phyloP scores from a whole-genome alignment of 2,888 invertebrate genomes.

The Carcina quercana region DNA sequence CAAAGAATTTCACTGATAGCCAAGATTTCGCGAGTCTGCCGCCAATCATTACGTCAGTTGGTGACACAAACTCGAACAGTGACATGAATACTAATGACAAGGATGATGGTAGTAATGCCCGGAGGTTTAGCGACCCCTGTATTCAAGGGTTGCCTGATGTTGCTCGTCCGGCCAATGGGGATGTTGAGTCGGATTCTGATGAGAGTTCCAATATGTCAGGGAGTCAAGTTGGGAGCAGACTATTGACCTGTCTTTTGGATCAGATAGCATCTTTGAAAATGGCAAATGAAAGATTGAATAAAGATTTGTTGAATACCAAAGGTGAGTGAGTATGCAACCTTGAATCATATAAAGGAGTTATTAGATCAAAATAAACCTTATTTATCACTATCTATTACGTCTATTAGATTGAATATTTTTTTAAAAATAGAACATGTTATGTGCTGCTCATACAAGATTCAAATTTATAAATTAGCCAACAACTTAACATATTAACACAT shows the following conservation, averaged over 20 bases:
- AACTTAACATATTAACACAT: no score
- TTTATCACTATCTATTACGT: no score
- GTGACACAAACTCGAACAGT: conserved; percentile 62
- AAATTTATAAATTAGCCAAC: no score
- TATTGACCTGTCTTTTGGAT: conserved; percentile 79
- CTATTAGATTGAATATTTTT: conserved; percentile 10
- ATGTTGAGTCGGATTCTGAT: conserved; percentile 69
- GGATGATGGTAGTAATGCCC: conserved; percentile 66
- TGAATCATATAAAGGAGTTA: no score
- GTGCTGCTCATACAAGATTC: no score
- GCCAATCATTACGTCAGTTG: conserved; percentile 76
- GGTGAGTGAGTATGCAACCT: conserved; percentile 58
- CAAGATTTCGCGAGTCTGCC: conserved; percentile 81
- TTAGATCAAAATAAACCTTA: no score
- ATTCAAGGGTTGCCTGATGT: conserved; percentile 65
- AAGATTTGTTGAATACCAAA: conserved; percentile 83
- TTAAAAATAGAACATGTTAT: no score
- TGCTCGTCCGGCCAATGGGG: conserved; percentile 56
- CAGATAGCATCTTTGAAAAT: conserved; percentile 83
- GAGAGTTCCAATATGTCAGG: conserved; percentile 69
- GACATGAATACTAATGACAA: conserved; percentile 66
- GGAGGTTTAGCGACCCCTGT: conserved; percentile 81
- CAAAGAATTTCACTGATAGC: conserved; percentile 55
- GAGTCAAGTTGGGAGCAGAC: conserved; percentile 71
- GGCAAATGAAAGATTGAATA: conserved; percentile 82